Conservation (phyloP, 2,888 invertebrate genomes). For the Amblyteles armatorius region DNA sequence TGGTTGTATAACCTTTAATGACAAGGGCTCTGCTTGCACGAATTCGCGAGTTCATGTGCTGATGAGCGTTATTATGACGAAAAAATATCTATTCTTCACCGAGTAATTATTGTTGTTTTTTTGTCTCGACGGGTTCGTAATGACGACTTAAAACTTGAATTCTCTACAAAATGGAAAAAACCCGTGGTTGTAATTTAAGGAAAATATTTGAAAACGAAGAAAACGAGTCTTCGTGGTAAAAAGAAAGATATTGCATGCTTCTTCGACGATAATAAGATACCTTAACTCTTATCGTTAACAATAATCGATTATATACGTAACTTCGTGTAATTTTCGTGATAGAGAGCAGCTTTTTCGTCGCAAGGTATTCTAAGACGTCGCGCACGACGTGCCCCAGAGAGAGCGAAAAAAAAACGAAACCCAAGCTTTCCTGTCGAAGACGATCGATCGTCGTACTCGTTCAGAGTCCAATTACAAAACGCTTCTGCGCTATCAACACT, state of each 20-base stretch:
- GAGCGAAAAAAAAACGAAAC: constrained; percentile 17
- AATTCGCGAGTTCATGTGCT: not conserved
- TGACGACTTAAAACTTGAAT: constrained; percentile 11
- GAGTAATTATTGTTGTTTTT: constrained; percentile 16
- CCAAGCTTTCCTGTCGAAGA: constrained; percentile 1
- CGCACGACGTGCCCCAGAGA: constrained; percentile 1
- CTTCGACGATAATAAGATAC: constrained; percentile 39
- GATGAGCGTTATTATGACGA: constrained; percentile 12
- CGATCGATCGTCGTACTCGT: not conserved
- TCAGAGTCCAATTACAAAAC: constrained; percentile 24
- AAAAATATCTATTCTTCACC: constrained; percentile 16
- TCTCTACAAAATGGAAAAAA: not conserved
- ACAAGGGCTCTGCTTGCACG: constrained; percentile 2
- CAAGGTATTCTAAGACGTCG: not conserved
- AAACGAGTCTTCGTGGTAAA: constrained; percentile 32
- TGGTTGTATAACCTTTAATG: constrained; percentile 1
- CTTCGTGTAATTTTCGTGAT: constrained; percentile 38
- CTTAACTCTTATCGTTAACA: constrained; percentile 52
- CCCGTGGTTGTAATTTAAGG: constrained; percentile 19
- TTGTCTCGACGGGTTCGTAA: constrained; percentile 6
- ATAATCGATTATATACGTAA: constrained; percentile 42
- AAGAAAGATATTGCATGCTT: constrained; percentile 41
- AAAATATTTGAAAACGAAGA: constrained; percentile 15
- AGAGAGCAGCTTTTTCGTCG: constrained; percentile 8
- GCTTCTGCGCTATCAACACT: constrained; percentile 20